phyloP scores from a whole-genome alignment of 2,113 vertebrate genomes.

The Todiramphus saurophagus region DNA sequence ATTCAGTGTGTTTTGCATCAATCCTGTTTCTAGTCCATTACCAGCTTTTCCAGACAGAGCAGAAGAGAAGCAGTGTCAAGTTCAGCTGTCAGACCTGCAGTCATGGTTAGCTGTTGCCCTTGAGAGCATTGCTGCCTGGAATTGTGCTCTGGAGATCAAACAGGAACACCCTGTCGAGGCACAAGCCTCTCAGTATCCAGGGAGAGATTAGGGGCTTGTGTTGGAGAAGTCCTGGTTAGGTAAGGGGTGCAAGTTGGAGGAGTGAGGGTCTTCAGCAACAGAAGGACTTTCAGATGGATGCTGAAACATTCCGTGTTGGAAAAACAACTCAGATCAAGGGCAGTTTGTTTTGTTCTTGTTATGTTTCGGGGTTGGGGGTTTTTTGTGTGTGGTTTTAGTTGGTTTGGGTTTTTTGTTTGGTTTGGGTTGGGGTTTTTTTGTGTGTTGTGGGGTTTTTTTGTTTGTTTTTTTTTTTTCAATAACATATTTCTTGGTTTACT shows the following conservation, averaged over 20 bases:
- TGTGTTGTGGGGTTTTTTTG: background rate
- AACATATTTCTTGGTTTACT: background rate
- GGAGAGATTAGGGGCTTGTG: background rate
- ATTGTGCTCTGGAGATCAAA: background rate
- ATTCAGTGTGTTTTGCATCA: background rate
- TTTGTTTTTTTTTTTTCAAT: background rate
- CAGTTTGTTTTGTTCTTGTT: background rate
- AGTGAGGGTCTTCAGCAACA: background rate
- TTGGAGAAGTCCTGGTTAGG: background rate
- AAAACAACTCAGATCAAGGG: background rate
- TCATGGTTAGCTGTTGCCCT: background rate
- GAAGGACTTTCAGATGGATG: background rate
- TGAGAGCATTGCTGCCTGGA: background rate
- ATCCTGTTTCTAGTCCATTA: background rate
- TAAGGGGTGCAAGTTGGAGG: background rate
- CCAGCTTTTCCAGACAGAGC: background rate
- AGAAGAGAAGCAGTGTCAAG: background rate
- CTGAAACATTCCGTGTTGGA: background rate
- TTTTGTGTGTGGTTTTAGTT: background rate
- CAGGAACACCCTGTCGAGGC: background rate
- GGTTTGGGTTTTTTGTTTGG: background rate
- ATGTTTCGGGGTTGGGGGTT: too few species aligned
- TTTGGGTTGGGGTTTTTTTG: accelerated
- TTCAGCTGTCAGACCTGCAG: background rate
- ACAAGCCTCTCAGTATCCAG: background rate